Percentiles rank a stretch among this genome's conserved stretches.
Evolutionary conservation across 1,140 invertebrate species (phyloP).

Genomic region (Pollicipes pollicipes): DNA sequence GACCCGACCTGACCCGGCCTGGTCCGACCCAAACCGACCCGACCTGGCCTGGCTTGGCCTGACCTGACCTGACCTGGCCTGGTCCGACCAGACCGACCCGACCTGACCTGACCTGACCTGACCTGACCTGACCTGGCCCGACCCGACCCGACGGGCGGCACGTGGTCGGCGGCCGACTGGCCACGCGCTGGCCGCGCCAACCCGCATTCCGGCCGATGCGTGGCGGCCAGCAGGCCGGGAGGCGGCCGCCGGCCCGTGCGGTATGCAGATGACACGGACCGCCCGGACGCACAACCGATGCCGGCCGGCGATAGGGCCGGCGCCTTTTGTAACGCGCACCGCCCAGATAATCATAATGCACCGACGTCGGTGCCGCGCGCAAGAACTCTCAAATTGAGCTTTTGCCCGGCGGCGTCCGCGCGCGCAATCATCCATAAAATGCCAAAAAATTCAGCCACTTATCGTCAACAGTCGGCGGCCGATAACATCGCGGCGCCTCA

Average conservation of each 20-base stretch:
- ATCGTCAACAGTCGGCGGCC: neutral
- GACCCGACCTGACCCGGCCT: no score
- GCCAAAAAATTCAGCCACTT: neutral
- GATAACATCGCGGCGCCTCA: neutral
- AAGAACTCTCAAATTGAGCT: neutral
- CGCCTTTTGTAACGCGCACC: neutral
- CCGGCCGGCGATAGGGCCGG: neutral
- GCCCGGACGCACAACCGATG: neutral
- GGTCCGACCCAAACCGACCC: no score
- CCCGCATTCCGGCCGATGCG: neutral
- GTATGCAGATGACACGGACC: neutral
- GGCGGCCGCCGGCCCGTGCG: no score
- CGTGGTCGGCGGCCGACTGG: no score
- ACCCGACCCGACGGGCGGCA: no score
- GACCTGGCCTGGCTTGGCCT: no score
- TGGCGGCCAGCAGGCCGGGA: neutral
- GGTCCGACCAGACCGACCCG: no score
- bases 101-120: no score
- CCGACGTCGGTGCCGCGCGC: neutral
- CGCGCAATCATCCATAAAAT: neutral
- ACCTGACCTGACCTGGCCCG: no score
- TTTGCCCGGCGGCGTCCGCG: neutral
- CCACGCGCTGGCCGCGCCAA: no score
- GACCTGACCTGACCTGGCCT: no score
- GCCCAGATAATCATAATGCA: neutral